Base-by-base conservation (phyloP, 2,797 vertebrate species). In the Neomorphus geoffroyi region DNA sequence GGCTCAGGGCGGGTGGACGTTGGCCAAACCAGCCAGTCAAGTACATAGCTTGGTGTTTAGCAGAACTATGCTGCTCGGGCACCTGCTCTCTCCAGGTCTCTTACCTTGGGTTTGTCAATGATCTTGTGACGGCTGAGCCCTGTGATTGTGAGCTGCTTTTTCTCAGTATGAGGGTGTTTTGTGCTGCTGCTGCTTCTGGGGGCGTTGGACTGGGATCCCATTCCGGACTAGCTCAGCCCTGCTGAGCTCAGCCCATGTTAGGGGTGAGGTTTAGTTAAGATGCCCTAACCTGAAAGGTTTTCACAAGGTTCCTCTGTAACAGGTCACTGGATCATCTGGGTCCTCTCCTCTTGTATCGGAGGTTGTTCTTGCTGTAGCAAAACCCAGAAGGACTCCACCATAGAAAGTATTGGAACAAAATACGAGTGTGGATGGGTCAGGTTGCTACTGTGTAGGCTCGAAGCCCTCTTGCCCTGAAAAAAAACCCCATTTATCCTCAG, bases 11-110 rank as follows among this genome's bases (percentile, higher is more conserved):
- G 3, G 37, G 26, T 43, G 54, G 65, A 15, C 37, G 10, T 64
- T 67, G 51, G 57, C 12, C 54, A 66, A 23, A 35, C 8, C 4
- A 6, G 19, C 28, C 12, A 35, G 58, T 30, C 7, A 7, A 19
- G 16, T 0, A 0, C 30, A 6, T 3, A 4, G 3, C 13, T 69
- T 21, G 3, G 6, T 11, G 2, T 6, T 0, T 2, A 4, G 23
- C 26, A 10, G 11, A 46, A 3, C 78, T 1, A 1, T 48, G 17
- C 73, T 6, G 23, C 70, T 65, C 1, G 11, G 22, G 6, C 26
- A 21, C 51, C 41, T 28, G 2, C 88, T 32, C 18, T 32, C 18
- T 16, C 28, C 32, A 0, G 33, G 16, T 70, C 45, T 61, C 62
- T 11, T 9, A 0, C 32, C 18, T 72, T 10, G 71, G 30, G 7